phyloP scores from a whole-genome alignment of 2,888 invertebrate genomes.

The Cephus pygmeus region DNA sequence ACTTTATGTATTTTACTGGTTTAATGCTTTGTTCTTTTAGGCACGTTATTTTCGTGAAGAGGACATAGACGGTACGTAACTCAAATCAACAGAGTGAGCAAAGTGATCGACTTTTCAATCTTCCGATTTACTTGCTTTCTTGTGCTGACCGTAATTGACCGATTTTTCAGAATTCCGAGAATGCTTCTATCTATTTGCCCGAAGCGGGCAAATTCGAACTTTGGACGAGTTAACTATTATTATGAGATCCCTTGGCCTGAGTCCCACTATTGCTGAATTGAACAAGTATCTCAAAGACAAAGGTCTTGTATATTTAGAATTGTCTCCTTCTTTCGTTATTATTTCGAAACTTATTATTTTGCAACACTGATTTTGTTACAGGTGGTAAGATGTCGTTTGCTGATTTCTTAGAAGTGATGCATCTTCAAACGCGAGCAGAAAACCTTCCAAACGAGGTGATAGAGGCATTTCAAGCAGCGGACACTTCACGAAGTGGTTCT shows the following conservation, averaged over 20 bases:
- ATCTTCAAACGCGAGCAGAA: constrained; percentile 87
- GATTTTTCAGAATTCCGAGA: constrained; percentile 87
- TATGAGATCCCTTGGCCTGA: constrained; percentile 94
- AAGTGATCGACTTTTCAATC: constrained; percentile 14
- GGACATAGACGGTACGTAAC: constrained; percentile 89
- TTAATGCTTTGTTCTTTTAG: constrained; percentile 66
- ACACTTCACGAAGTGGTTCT: constrained; percentile 77
- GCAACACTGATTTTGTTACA: constrained; percentile 47
- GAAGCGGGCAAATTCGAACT: constrained; percentile 88
- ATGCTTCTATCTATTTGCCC: constrained; percentile 94
- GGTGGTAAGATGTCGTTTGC: constrained; percentile 95
- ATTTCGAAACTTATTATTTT: neutral
- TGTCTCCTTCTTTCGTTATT: constrained; percentile 6
- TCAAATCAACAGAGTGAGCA: neutral
- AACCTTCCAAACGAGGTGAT: constrained; percentile 86
- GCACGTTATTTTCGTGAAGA: constrained; percentile 94
- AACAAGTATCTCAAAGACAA: constrained; percentile 83
- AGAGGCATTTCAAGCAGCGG: constrained; percentile 90
- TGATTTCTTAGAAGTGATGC: constrained; percentile 95
- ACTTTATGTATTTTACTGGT: neutral
- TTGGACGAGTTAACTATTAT: constrained; percentile 92
- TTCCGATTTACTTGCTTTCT: constrained; percentile 6
- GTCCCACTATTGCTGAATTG: constrained; percentile 92
- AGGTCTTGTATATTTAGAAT: constrained; percentile 54
- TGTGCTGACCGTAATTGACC: constrained; percentile 5